A percentile compares a stretch with the other conserved stretches of the same genome.
Evolutionary conservation across 1,140 invertebrate species (phyloP).

Genomic region (Acromyrmex heyeri): DNA sequence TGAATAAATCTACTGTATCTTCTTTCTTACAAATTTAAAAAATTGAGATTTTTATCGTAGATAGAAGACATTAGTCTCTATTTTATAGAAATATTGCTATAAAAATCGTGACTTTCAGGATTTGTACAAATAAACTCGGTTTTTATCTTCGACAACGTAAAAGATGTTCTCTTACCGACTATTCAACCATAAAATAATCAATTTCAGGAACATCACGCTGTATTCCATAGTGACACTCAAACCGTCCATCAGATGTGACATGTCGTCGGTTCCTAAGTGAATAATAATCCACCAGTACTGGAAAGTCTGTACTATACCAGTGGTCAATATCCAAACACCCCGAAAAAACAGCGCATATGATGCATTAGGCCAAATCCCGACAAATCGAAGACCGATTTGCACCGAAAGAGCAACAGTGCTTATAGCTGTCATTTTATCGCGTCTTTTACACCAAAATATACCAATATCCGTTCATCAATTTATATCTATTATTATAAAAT

Average conservation of each 20-base stretch:
- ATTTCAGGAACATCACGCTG: neutral
- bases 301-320: neutral
- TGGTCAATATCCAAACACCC: neutral
- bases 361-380: neutral
- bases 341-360: neutral
- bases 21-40: too few species aligned
- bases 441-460: neutral
- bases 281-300: neutral
- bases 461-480: neutral
- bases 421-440: neutral
- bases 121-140: neutral
- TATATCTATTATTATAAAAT: neutral
- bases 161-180: too few species aligned
- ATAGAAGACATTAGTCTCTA: neutral
- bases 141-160: neutral
- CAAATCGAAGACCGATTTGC: neutral
- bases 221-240: neutral
- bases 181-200: neutral
- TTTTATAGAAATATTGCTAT: neutral
- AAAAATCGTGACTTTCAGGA: neutral
- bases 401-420: neutral
- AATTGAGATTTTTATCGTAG: too few species aligned
- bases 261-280: neutral
- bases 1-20: too few species aligned
- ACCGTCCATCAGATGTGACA: neutral